Evolutionary conservation across 2,888 invertebrate genomes (phyloP).

Genomic region (Lasius fuliginosus): DNA sequence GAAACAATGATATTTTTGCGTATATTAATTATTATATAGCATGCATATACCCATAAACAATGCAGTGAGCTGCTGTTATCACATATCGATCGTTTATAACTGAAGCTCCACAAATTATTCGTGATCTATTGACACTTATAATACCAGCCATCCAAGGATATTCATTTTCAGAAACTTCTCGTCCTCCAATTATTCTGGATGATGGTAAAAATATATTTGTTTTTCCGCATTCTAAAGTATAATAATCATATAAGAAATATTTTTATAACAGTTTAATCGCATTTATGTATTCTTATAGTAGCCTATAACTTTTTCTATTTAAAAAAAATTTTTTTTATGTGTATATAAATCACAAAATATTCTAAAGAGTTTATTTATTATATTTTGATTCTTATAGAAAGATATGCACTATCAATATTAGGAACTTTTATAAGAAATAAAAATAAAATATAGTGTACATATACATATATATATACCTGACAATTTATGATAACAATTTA

Average conservation of each 20-base stretch:
- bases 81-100: constrained; percentile 88
- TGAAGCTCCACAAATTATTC: constrained; percentile 88
- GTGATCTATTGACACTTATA: constrained; percentile 82
- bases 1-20: not conserved
- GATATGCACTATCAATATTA: not conserved
- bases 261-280: not conserved
- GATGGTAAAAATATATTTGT: constrained; percentile 29
- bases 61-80: constrained; percentile 88
- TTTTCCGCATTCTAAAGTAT: constrained; percentile 66
- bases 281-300: not conserved
- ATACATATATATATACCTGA: not conserved
- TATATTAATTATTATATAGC: not conserved
- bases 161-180: constrained; percentile 86
- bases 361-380: not conserved
- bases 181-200: constrained; percentile 87
- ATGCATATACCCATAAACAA: constrained; percentile 85
- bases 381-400: not conserved
- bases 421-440: not conserved
- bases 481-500: not conserved
- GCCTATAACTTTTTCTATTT: not conserved
- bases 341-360: not conserved
- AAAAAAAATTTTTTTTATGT: not conserved
- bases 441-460: not conserved
- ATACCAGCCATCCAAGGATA: constrained; percentile 88
- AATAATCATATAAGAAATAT: not conserved